Base-by-base conservation (phyloP, 2,797 vertebrate species). In the Paramormyrops hopkinsi region DNA sequence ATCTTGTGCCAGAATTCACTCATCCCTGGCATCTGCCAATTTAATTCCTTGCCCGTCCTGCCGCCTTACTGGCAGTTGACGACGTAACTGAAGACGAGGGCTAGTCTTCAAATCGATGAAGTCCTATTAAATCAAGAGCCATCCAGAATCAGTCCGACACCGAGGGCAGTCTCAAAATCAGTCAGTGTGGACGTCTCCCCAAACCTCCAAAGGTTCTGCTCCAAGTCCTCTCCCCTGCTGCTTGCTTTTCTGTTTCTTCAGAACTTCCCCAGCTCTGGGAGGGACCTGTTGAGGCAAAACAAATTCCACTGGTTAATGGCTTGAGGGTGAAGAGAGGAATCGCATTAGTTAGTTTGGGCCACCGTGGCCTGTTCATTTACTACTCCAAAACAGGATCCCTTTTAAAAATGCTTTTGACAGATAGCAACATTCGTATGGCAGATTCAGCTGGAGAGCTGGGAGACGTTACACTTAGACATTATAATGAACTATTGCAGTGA, bases 1-100 rank as follows among this genome's bases (percentile, higher is more conserved):
- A 98, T 95, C 93, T 98, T 98, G 96, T 98, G 97, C 98, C 98
- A 99, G 93, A 99, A 99, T 90, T 98, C 97, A 6, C 97, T 99
- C 98, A 99, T 99, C 89, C 91, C 89, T 33, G 92, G 62, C 33
- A 87, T 86, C 65, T 50, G 59, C 89, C 87, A 90, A 90, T 90
- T 92, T 90, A 92, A 90, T 92, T 87, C 87, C 88, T 91, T 4
- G 87, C 90, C 86, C 91, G 93, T 93, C 93, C 92, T 91, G 92
- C 93, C 48, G 91, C 94, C 93, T 94, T 95, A 94, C 92, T 93
- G 94, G 92, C 92, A 89, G 89, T 37, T 11, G 65, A 89, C 46
- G 89, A 25, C 29, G 50, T 0, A 4, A 48, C 25, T 50, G 84
- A 56, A 76, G 22, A 48, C 0, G n/a, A 44, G 33, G 37, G 37